Evolutionary conservation across 2,888 invertebrate species (phyloP), one percentile per base, ranked within the genome.

Genomic region (Drosophila helvetica): DNA sequence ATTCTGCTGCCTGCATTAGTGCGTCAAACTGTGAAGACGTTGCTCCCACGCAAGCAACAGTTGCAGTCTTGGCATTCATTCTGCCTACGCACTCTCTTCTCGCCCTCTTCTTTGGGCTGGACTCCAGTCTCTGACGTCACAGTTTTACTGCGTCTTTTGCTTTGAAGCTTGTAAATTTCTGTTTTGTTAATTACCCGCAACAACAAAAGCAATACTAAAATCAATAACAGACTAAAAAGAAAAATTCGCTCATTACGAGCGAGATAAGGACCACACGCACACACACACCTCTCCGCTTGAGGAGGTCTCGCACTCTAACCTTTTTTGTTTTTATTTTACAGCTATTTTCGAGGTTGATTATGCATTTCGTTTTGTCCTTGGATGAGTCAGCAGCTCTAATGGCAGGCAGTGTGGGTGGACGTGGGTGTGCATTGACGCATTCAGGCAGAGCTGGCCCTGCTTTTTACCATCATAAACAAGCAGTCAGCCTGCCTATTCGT

Each of bases 101-200:
- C 17, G 38, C 48, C 33, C 25, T 61, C 17, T 54, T 54, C 33
- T 43, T 9, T 10, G 51, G 8, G n/a, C 45, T 53, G 61, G 43
- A 54, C 57, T 63, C 57, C 48, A 52, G 42, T 69, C 53, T 56
- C 42, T 74, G 69, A 81, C 79, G 85, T 81, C 85, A 81, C 73
- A 77, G 47, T 60, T 79, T 56, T 68, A 81, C 71, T 84, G 57
- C 81, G 85, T 68, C 74, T 79, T 81, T 76, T 25, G 52, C 46
- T 62, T 64, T 70, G 38, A 15, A 43, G 56, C 70, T 70, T 74
- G 66, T 64, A 66, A 69, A 67, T 55, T 63, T 72, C 54, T 77
- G 68, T 57, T 70, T 84, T 85, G 85, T 58, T 79, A 82, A 82
- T 82, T 82, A 73, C 61, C 64, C 42, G 53, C 67, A 56, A 52